A percentile compares a stretch with the other conserved stretches of the same genome.
phyloP scores from a whole-genome alignment of 64 coral and sea anemone species.

The Orbicella faveolata region DNA sequence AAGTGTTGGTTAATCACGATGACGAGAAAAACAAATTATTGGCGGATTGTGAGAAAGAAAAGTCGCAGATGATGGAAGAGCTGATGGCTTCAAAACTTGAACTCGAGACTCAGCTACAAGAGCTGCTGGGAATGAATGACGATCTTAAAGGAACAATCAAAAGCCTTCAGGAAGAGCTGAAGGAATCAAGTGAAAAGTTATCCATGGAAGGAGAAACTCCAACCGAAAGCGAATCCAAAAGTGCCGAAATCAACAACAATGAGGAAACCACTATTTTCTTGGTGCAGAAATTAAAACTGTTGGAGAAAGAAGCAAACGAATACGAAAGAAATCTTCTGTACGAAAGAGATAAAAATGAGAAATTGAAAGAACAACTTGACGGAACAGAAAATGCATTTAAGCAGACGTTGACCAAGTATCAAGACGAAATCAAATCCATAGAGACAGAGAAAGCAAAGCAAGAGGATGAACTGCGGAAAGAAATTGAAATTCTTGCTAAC shows the following conservation, averaged over 20 bases:
- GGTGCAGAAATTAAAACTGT: not conserved
- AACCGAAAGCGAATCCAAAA: not conserved
- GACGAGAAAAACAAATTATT: slow-evolving; percentile 29
- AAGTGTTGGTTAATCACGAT: slow-evolving; percentile 37
- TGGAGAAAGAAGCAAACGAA: not conserved
- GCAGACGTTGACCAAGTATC: slow-evolving; percentile 75
- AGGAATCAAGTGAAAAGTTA: slow-evolving; percentile 41
- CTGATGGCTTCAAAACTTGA: slow-evolving; percentile 19
- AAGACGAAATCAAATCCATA: slow-evolving; percentile 43
- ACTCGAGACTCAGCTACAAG: slow-evolving; percentile 21
- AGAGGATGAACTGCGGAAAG: slow-evolving; percentile 66
- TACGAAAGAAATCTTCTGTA: not conserved
- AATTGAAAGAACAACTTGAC: slow-evolving; percentile 76
- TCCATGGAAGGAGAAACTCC: slow-evolving; percentile 11
- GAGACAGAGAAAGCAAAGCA: slow-evolving; percentile 60
- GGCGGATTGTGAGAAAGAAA: slow-evolving; percentile 30
- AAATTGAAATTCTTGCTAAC: slow-evolving; percentile 56
- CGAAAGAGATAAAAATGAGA: slow-evolving; percentile 67
- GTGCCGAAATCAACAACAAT: not conserved
- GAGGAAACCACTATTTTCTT: not conserved
- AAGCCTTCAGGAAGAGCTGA: slow-evolving; percentile 43
- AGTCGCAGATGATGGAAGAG: slow-evolving; percentile 21
- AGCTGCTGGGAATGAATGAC: slow-evolving; percentile 17
- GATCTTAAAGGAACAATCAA: slow-evolving; percentile 60
- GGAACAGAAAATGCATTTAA: slow-evolving; percentile 59